Percentiles rank a stretch among this genome's conserved stretches.
Evolutionary conservation across 2,797 vertebrate species (phyloP).

Genomic region (Leptatherina wallacei): DNA sequence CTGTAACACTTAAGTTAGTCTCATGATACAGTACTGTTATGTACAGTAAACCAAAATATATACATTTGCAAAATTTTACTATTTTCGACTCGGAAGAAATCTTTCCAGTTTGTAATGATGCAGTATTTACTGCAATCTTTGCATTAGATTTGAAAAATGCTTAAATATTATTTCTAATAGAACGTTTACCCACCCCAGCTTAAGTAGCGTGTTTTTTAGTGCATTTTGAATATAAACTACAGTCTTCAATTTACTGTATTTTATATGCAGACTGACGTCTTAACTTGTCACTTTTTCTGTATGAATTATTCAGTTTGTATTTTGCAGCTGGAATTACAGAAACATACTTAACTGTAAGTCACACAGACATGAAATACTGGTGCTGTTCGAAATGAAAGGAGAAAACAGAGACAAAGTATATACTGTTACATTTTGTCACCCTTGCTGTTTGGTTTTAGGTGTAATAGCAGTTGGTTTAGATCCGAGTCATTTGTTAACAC

Average conservation of each 20-base stretch:
- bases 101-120: not conserved
- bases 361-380: not conserved
- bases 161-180: not conserved
- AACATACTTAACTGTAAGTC: not conserved
- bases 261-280: not conserved
- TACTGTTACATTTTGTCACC: not conserved
- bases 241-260: not conserved
- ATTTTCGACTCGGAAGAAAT: not conserved
- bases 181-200: not conserved
- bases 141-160: too few relatives aligned
- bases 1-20: not conserved
- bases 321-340: not conserved
- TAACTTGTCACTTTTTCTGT: not conserved
- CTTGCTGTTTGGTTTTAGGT: not conserved
- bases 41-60: not conserved
- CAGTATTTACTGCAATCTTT: not conserved
- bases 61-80: not conserved
- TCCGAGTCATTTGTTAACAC: conserved; percentile 24
- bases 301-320: not conserved
- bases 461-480: not conserved
- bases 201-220: not conserved
- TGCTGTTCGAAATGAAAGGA: conserved; percentile 12
- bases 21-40: too few relatives aligned
- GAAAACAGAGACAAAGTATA: not conserved
- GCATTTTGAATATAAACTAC: not conserved